Conservation (phyloP, 1,140 invertebrate genomes). For the Drosophila gunungcola region DNA sequence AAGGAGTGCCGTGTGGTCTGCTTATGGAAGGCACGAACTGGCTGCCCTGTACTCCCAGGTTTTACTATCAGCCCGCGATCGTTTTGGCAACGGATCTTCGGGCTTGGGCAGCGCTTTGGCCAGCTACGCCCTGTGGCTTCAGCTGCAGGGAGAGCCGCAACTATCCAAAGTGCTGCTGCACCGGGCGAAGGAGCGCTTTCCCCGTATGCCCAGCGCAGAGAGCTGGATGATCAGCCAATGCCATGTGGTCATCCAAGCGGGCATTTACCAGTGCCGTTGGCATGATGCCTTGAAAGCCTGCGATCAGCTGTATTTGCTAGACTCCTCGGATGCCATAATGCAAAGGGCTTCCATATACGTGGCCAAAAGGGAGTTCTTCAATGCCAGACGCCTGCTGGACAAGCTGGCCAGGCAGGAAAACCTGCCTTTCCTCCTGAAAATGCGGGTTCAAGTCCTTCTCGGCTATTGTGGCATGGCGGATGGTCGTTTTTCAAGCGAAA, state of each 20-base stretch:
- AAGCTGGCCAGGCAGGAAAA: slow-evolving; percentile 86
- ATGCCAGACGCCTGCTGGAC: slow-evolving; percentile 87
- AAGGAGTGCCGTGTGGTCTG: slow-evolving; percentile 93
- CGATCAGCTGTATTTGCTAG: slow-evolving; percentile 89
- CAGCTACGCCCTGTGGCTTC: slow-evolving; percentile 88
- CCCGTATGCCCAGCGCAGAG: slow-evolving; percentile 87
- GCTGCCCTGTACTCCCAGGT: slow-evolving; percentile 91
- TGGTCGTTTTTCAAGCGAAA: slow-evolving; percentile 85
- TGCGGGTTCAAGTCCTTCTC: slow-evolving; percentile 89
- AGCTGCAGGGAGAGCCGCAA: slow-evolving; percentile 87
- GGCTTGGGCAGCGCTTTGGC: slow-evolving; percentile 90
- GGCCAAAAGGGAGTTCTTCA: slow-evolving; percentile 88
- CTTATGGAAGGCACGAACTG: slow-evolving; percentile 94
- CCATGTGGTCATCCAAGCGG: slow-evolving; percentile 86
- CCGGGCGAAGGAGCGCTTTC: slow-evolving; percentile 87
- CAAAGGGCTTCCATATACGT: slow-evolving; percentile 89
- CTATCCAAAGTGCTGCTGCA: slow-evolving; percentile 86
- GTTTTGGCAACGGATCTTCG: slow-evolving; percentile 87
- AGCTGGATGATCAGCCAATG: slow-evolving; percentile 90
- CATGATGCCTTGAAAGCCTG: slow-evolving; percentile 91
- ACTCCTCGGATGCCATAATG: slow-evolving; percentile 89
- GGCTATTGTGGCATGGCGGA: slow-evolving; percentile 87
- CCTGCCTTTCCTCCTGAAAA: slow-evolving; percentile 86
- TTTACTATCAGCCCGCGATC: slow-evolving; percentile 86
- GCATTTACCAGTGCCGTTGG: slow-evolving; percentile 89